Evolutionary conservation across 2,888 invertebrate species (phyloP).

Genomic region (Spialia ferax): DNA sequence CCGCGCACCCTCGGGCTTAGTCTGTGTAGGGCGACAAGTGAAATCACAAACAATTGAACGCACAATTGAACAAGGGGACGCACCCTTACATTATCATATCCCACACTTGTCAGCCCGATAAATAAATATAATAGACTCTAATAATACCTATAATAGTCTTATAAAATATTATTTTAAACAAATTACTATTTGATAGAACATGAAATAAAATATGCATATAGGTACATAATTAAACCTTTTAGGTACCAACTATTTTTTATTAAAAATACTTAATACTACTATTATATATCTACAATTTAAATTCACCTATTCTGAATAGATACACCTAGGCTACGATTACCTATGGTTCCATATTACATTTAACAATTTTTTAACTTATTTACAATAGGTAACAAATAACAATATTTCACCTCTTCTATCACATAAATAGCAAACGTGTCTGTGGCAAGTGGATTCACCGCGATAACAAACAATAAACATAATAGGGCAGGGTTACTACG

Average conservation of each 20-base stretch:
- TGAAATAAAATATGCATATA: too few relatives aligned
- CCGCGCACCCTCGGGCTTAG: slow-evolving; percentile 43
- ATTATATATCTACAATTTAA: too few relatives aligned
- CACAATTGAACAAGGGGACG: slow-evolving; percentile 1
- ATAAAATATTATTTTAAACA: neutral
- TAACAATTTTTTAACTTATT: too few relatives aligned
- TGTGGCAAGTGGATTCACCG: slow-evolving; percentile 64
- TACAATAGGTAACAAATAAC: too few relatives aligned
- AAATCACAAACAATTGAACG: slow-evolving; percentile 59
- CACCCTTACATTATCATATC: neutral
- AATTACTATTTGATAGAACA: too few relatives aligned
- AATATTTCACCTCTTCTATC: neutral
- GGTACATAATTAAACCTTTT: too few relatives aligned
- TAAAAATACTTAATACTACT: too few relatives aligned
- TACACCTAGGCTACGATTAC: too few relatives aligned
- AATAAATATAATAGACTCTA: neutral
- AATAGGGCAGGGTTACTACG: slow-evolving; percentile 52
- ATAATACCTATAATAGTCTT: neutral
- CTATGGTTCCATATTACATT: too few relatives aligned
- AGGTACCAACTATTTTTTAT: too few relatives aligned
- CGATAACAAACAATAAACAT: slow-evolving; percentile 59
- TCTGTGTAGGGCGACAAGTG: slow-evolving; percentile 63
- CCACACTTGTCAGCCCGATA: slow-evolving; percentile 8
- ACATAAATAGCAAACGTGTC: slow-evolving; percentile 9
- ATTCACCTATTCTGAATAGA: too few relatives aligned